Base-by-base conservation (phyloP, 2,113 vertebrate genomes). In the Hyperoodon ampullatus region DNA sequence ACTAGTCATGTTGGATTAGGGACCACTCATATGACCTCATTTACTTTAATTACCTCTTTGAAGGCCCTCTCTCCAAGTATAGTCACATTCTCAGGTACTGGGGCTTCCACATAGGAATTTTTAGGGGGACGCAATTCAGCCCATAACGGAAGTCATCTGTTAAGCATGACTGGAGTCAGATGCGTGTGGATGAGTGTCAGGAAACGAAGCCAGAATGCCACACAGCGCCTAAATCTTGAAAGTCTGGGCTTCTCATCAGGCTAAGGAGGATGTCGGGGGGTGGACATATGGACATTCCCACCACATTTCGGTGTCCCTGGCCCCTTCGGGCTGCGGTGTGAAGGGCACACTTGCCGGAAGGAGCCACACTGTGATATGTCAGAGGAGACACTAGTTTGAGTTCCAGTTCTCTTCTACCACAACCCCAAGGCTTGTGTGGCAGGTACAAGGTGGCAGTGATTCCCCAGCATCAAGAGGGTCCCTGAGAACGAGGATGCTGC, bases 211-310 rank as follows among this genome's bases (percentile, higher is more conserved):
- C 65, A 39, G 26, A 72, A 66, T 42, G 74, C 23, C 42, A 83
- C 19, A 24, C 61, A 83, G 33, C 1, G 28, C 71, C 33, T 15
- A 65, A 35, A 53, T 91, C 33, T 44, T n/a, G 24, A 63, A 88
- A 85, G 63, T 53, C 39, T 28, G 28, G 2, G 33, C 33, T 2
- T 90, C 60, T 81, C 21, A 28, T 82, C 14, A 24, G 30, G 35
- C 28, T 35, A 11, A 63, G 21, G 42, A 19, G 7, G 44, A 9
- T 16, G 13, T 18, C 3, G 0, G 24, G 47, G 6, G 12, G 5
- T 16, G 35, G 63, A 16, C 55, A 53, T 53, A 65, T 6, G 11
- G 26, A 5, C 26, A 30, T 3, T 0, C 12, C 53, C 77, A 16
- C 23, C 21, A 15, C 1, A 28, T 12, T 24, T 30, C 8, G 16